Evolutionary conservation across 2,888 invertebrate species (phyloP).

Genomic region (Oscheius myriophilus): DNA sequence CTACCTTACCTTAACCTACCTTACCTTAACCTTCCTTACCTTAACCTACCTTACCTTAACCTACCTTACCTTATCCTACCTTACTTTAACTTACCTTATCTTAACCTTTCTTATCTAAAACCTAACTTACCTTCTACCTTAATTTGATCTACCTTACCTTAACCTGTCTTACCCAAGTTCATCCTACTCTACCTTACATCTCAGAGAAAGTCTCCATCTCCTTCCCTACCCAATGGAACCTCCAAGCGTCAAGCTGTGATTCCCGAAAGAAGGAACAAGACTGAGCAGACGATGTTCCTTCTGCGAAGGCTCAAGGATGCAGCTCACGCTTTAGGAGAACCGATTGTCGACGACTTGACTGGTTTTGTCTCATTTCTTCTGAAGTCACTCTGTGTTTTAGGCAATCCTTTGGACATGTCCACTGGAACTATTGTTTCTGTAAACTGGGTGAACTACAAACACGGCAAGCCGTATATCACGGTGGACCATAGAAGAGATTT

Average conservation of each 20-base stretch:
- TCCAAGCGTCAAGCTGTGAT: conserved; percentile 39
- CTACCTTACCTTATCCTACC: no score
- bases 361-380: conserved; percentile 18
- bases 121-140: no score
- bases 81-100: no score
- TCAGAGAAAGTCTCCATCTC: conserved; percentile 6
- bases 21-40: no score
- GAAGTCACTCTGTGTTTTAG: not conserved
- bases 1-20: no score
- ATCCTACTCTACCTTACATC: no score
- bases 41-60: no score
- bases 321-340: conserved; percentile 22
- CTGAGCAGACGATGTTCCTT: conserved; percentile 40
- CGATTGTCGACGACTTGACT: conserved; percentile 16
- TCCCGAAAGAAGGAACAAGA: conserved; percentile 37
- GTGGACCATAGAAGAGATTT: conserved; percentile 66
- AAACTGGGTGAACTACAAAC: conserved; percentile 74
- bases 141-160: no score
- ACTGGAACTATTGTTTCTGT: conserved; percentile 68
- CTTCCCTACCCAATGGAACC: not conserved
- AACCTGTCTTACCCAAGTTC: no score
- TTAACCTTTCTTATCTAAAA: no score
- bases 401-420: conserved; percentile 50
- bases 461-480: conserved; percentile 71
- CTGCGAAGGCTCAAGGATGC: conserved; percentile 35